Base-by-base conservation (phyloP, 2,113 vertebrate species). In the Ellobius talpinus region DNA sequence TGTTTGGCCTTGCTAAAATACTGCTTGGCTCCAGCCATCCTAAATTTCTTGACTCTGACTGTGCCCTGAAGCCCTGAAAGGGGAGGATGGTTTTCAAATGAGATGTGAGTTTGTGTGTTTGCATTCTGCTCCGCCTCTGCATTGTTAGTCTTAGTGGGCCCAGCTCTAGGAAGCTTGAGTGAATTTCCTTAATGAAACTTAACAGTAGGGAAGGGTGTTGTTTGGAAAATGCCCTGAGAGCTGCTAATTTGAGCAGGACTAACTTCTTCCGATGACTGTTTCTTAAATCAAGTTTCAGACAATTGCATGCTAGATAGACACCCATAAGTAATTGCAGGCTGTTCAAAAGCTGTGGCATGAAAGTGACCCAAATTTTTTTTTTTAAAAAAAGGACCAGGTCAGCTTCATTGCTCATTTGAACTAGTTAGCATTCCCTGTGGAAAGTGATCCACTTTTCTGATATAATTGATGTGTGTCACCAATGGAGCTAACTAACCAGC, bases 1-100 rank as follows among this genome's bases (percentile, higher is more conserved):
- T 97, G 88, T 97, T 98, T 97, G 93, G 97, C 97, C 61, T 96
- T 45, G 23, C 58, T 77, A 58, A 97, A 96, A 97, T 97, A 94
- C 95, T 97, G 87, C 79, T 95, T 96, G 95, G 96, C 96, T 97
- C 96, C 95, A 97, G 14, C 42, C 55, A 33, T 89, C 90, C 81
- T 29, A 58, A 90, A 94, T 98, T 97, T 97, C 92, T 95, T 94
- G 92, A 88, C 97, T 97, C 87, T n/a, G 95, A 61, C 77, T 95
- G 58, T 97, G 92, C 93, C 96, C 94, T 13, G 74, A 55, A 98
- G 97, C 97, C 97, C 66, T 50, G 96, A 93, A 92, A 76, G 96
- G 92, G 87, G 26, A 95, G 87, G 87, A 96, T 82, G 87, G 96
- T 98, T 98, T 96, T 88, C 77, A 97, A 96, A 92, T 74, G 58